These are phyloP conservation scores for Noturus placidus DNA, from an alignment of 2,113 vertebrate genomes.

Conservation along the genomic window DNA sequence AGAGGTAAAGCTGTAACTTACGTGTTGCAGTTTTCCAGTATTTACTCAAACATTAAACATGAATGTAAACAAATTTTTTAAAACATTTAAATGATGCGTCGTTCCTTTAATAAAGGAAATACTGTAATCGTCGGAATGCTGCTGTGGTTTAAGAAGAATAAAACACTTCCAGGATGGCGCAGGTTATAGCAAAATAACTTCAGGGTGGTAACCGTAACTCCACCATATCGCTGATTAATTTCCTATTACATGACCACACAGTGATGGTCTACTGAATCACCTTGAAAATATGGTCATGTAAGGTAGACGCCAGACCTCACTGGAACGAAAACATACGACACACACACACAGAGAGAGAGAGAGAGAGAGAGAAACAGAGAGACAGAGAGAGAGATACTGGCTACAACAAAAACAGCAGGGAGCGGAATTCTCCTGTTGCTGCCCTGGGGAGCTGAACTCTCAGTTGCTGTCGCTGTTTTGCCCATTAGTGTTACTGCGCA, in stretches of 20 bases:
- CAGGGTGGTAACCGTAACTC: not conserved
- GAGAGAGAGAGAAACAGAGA: too few relatives aligned
- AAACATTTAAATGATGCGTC: not conserved
- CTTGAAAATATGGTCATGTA: not conserved
- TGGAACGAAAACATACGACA: not conserved
- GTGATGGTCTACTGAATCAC: not conserved
- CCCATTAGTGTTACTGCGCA: conserved; percentile 62
- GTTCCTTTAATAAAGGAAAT: not conserved
- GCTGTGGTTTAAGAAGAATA: not conserved
- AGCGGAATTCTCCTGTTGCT: conserved; percentile 57
- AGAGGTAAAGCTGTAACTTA: not conserved
- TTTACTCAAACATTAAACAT: not conserved
- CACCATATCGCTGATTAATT: not conserved
- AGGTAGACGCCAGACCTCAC: not conserved
- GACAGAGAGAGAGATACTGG: not conserved
- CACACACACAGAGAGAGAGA: not conserved
- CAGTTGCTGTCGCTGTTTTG: conserved; percentile 48
- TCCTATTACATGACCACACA: not conserved
- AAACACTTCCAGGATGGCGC: not conserved
- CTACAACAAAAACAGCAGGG: conserved; percentile 50
- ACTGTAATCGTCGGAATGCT: not conserved
- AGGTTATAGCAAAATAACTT: not conserved
- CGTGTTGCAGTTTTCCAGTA: not conserved
- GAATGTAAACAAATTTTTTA: not conserved
- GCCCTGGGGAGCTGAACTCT: not conserved